Evolutionary conservation across 2,888 invertebrate genomes (phyloP), one percentile per base, ranked within the genome.

Genomic region (Adelphocoris suturalis): DNA sequence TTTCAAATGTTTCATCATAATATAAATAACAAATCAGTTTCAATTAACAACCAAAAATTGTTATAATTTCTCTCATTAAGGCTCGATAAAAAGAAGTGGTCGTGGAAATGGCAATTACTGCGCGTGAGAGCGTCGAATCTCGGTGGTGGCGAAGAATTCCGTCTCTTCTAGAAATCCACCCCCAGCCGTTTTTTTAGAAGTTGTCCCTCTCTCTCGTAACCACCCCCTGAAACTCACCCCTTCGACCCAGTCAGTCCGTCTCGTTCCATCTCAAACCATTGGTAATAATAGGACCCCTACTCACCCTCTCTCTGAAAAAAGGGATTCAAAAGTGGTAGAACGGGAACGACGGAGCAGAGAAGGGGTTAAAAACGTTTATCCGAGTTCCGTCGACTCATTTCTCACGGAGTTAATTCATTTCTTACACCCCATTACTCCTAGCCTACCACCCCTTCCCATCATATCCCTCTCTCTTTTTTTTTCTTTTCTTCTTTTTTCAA

Each of bases 291-390:
- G 57, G 37, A 46, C 57, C 27, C 5, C 47, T 61, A 23, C 75
- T 9, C 19, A 7, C 46, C 46, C 37, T 7, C 7, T 7, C 3
- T 37, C 80, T 11, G 23, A 46, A 19, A 4, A 52, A 12, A 55
- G 23, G 55, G 37, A 28, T 13, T 57, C 28, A 57, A 52, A 57
- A 68, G 28, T 61, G 19, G 68, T 68, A 37, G 19, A 80, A 61
- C n/a, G 16, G 2, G 9, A 14, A 0, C 27, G 14, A 48, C 57
- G 23, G n/a, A 13, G 13, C 0, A 47, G 80, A 23, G 82, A 81
- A 82, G 61, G 75, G 89, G 57, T 81, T 57, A 76, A 82, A 82
- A 68, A 61, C 81, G 81, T 89, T 89, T 89, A 89, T 89, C 89
- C 52, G 89, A 82, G 82, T 82, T 81, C 82, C 82, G 82, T 82